Evolutionary conservation across 2,888 invertebrate species (phyloP).

Genomic region (Cerceris rybyensis): DNA sequence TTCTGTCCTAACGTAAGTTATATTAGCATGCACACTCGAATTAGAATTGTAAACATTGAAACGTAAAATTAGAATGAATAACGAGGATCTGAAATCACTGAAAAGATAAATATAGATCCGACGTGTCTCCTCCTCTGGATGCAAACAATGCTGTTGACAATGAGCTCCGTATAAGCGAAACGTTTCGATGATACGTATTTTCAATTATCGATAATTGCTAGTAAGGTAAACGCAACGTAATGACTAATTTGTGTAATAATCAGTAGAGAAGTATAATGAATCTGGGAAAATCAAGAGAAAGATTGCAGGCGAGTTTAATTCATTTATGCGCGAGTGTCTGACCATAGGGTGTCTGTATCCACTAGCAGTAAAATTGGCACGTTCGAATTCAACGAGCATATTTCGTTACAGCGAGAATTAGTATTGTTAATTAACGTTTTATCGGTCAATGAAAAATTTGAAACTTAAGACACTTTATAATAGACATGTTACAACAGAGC

Average conservation of each 20-base stretch:
- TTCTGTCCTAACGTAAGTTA: not conserved
- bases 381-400: not conserved
- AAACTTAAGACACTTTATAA: not conserved
- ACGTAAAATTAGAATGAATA: conserved; percentile 25
- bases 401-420: not conserved
- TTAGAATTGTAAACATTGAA: conserved; percentile 20
- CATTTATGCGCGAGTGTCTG: not conserved
- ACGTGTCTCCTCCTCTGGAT: conserved; percentile 10
- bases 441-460: not conserved
- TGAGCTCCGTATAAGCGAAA: conserved; percentile 26
- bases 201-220: conserved; percentile 32
- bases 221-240: conserved; percentile 14
- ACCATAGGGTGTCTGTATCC: not conserved
- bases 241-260: conserved; percentile 18
- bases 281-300: no score
- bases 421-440: not conserved
- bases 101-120: conserved; percentile 33
- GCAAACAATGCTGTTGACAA: conserved; percentile 33
- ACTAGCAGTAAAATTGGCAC: not conserved
- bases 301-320: not conserved
- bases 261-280: not conserved
- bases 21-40: conserved; percentile 3
- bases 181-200: conserved; percentile 17
- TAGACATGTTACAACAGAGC: not conserved
- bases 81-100: conserved; percentile 22